Evolutionary conservation across 2,113 vertebrate species (phyloP), one percentile per base, ranked within the genome.

Genomic region (Eubucco bourcierii): DNA sequence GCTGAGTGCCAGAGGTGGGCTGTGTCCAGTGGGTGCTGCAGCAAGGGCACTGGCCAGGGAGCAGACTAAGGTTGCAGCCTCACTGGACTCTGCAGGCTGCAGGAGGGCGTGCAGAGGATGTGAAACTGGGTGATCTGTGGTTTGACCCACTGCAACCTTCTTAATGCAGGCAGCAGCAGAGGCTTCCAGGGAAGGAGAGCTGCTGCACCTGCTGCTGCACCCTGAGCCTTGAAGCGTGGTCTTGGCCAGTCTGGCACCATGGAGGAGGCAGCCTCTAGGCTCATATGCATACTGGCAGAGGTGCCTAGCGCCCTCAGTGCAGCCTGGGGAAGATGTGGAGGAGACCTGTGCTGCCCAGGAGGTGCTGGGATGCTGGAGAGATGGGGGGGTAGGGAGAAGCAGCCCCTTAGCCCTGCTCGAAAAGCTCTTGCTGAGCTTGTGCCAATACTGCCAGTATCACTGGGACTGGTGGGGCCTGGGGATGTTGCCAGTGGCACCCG

Each of bases 211-310:
- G 1, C 4, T 3, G 8, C 27, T 3, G 4, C 46, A 11, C 3
- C 8, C 13, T 0, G 14, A 4, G n/a, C 71, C 14, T 66, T 0
- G 2, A 39, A 60, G 27, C 17, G 10, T n/a, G 3, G 27, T 15
- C 18, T 50, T 25, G 50, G 1, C n/a, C 2, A 0, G 31, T 6
- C 56, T 14, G 15, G 73, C 14, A 28, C 52, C 0, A 1, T 7
- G 1, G 29, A 3, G 12, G 16, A 20, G 4, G 6, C 1, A 15
- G 50, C 34, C 27, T 50, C 21, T 10, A 24, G 59, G 18, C 44
- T 37, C 4, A 0, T 12, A 6, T 11, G 19, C 12, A 21, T 37
- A 19, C 33, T 5, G 5, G 24, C 65, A 44, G 65, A 25, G 31
- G 20, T 28, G 52, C 28, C 50, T 1, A 0, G 24, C 31, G 33